These are phyloP conservation scores for Rhynchopsitta pachyrhyncha DNA, from an alignment of 2,113 vertebrate genomes.

Conservation along the genomic window DNA sequence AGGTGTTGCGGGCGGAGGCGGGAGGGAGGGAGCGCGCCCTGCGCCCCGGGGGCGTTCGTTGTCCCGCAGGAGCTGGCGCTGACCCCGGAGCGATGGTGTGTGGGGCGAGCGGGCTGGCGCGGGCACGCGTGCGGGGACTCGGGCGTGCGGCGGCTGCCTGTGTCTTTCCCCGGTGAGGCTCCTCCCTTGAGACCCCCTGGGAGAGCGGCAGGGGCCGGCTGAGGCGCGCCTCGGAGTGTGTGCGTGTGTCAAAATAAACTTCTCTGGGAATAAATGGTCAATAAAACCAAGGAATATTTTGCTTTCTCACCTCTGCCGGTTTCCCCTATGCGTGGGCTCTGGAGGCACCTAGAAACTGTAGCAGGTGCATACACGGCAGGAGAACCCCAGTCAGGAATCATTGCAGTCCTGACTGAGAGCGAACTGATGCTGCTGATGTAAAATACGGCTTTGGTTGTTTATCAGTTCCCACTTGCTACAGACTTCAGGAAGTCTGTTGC, in stretches of 20 bases:
- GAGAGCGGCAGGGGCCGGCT: background rate
- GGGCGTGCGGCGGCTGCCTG: background rate
- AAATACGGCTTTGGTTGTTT: background rate
- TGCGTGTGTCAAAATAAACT: background rate
- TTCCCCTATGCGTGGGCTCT: accelerated
- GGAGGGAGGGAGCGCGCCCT: no score
- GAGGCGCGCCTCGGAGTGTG: background rate
- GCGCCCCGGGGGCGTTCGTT: no score
- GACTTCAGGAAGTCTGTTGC: background rate
- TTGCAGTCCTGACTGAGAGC: background rate
- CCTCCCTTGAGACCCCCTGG: no score
- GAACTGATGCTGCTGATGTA: background rate
- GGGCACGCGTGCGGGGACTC: no score
- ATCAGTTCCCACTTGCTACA: background rate
- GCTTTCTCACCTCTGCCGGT: background rate
- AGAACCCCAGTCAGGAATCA: background rate
- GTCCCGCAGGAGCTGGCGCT: no score
- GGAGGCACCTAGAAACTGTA: background rate
- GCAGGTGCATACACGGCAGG: background rate
- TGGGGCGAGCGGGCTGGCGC: no score
- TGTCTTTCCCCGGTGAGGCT: background rate
- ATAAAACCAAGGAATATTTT: background rate
- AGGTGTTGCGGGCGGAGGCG: no score
- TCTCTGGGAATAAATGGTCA: background rate
- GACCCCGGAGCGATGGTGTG: background rate